Evolutionary conservation across 1,140 invertebrate genomes (phyloP).

Genomic region (Pogonus chalceus): DNA sequence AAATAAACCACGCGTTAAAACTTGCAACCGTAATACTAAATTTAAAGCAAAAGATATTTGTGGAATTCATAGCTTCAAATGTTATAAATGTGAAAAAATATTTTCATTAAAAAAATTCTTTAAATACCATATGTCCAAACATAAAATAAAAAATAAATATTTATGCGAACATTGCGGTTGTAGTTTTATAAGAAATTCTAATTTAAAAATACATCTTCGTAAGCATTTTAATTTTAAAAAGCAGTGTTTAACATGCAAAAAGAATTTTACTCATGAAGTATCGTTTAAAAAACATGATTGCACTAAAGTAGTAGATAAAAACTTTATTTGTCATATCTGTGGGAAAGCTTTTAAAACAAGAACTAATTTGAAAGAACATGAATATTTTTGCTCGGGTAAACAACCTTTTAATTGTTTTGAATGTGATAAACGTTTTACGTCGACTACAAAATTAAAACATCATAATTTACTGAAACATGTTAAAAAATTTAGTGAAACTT

Average conservation of each 20-base stretch:
- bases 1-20: slow-evolving; percentile 17
- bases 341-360: slow-evolving; percentile 17
- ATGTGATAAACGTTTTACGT: slow-evolving; percentile 30
- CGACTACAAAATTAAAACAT: slow-evolving; percentile 27
- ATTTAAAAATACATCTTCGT: neutral
- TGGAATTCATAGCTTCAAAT: slow-evolving; percentile 15
- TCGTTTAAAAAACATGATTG: neutral
- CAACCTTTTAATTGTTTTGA: slow-evolving; percentile 26
- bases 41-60: slow-evolving; percentile 15
- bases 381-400: slow-evolving; percentile 26
- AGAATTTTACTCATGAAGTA: neutral
- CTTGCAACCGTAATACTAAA: slow-evolving; percentile 10
- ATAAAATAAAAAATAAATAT: slow-evolving; percentile 14
- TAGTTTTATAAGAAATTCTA: slow-evolving; percentile 9
- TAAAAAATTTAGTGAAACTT: slow-evolving; percentile 30
- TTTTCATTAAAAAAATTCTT: slow-evolving; percentile 15
- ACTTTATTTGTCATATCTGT: slow-evolving; percentile 17
- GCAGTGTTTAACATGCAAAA: slow-evolving; percentile 13
- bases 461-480: slow-evolving; percentile 30
- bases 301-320: neutral
- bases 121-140: slow-evolving; percentile 14
- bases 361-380: slow-evolving; percentile 26
- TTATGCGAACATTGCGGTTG: slow-evolving; percentile 20
- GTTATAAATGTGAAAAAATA: slow-evolving; percentile 16
- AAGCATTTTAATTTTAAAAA: slow-evolving; percentile 9